Conservation (phyloP, 2,113 vertebrate species). For the Anseranas semipalmata region DNA sequence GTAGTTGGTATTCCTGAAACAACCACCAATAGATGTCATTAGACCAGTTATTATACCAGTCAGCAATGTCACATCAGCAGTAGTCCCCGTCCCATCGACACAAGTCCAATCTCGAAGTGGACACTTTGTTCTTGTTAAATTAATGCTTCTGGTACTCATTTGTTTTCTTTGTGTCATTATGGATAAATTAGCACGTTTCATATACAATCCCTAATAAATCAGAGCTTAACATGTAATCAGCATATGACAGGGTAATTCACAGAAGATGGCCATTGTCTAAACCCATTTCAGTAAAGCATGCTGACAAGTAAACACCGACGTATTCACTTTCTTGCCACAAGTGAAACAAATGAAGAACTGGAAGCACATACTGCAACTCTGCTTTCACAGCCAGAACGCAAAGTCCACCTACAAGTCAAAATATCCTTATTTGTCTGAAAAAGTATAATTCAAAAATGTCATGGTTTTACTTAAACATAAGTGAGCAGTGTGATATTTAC, state of each 20-base stretch:
- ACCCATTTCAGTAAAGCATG: neutral
- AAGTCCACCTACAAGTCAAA: neutral
- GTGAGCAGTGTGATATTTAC: neutral
- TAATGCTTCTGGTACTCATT: neutral
- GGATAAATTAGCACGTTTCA: neutral
- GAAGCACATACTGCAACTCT: neutral
- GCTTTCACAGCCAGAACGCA: neutral
- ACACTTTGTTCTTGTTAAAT: neutral
- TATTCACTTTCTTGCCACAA: neutral
- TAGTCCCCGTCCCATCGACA: neutral
- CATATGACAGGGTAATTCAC: neutral
- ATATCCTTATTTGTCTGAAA: neutral
- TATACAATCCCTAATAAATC: neutral
- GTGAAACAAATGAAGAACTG: neutral
- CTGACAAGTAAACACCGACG: neutral
- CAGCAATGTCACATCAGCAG: neutral
- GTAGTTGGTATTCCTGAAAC: neutral
- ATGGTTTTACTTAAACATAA: neutral
- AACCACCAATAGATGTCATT: neutral
- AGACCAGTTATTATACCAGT: neutral
- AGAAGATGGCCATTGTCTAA: neutral
- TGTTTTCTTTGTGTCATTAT: constrained; percentile 27
- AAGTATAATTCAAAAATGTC: neutral
- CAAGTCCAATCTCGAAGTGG: neutral
- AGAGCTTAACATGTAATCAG: neutral